Conservation (phyloP, 1,140 invertebrate species). For the Atta texana region DNA sequence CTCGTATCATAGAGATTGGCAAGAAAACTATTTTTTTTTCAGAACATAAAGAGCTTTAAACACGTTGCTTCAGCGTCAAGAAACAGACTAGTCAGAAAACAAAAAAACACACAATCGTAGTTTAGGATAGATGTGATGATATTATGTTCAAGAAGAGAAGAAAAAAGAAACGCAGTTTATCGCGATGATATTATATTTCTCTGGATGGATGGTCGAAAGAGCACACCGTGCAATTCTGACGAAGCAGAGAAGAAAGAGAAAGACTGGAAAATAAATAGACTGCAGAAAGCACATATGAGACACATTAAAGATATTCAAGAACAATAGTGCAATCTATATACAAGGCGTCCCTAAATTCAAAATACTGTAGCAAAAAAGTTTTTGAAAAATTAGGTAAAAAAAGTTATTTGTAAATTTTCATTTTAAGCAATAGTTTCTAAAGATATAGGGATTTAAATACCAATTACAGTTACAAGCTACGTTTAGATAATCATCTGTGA, state of each 20-base stretch:
- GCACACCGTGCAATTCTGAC: neutral
- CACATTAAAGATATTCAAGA: neutral
- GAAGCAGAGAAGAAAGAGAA: conserved; percentile 29
- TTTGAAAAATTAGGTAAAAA: no score
- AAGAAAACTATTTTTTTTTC: conserved; percentile 26
- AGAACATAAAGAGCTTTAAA: neutral
- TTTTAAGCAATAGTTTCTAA: no score
- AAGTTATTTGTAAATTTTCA: no score
- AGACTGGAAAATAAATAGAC: neutral
- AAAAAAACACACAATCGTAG: conserved; percentile 11
- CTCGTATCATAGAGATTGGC: no score
- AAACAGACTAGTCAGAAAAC: neutral
- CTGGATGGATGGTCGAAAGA: conserved; percentile 42
- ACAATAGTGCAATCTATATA: neutral
- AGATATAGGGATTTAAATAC: no score
- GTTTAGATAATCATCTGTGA: no score
- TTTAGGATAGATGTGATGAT: conserved; percentile 8
- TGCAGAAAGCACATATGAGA: neutral
- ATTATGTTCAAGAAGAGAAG: conserved; percentile 16
- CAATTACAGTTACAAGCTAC: no score
- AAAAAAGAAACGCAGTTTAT: conserved; percentile 62
- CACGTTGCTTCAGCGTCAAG: neutral
- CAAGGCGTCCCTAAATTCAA: no score
- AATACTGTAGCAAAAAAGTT: no score
- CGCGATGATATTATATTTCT: conserved; percentile 57